phyloP scores from a whole-genome alignment of 1,140 invertebrate genomes.

The Lysiphlebus fabarum region DNA sequence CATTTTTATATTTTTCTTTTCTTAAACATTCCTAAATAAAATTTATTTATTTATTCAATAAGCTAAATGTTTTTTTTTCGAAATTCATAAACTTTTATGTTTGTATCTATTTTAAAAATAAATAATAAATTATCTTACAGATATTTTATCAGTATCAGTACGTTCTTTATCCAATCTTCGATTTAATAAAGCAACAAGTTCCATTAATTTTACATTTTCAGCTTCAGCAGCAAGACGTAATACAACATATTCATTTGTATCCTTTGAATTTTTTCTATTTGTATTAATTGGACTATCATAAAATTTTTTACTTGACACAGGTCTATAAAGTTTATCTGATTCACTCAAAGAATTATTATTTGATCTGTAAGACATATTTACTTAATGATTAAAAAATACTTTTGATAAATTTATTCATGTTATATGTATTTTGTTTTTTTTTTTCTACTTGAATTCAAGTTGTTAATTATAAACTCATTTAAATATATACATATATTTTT shows the following conservation, averaged over 20 bases:
- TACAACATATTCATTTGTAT: constrained; percentile 44
- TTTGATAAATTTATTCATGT: too few relatives aligned
- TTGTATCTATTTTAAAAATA: background rate
- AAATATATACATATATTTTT: too few relatives aligned
- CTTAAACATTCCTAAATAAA: constrained; percentile 41
- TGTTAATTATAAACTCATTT: too few relatives aligned
- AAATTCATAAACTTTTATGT: background rate
- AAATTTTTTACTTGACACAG: background rate
- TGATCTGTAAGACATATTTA: too few relatives aligned
- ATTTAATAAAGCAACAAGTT: constrained; percentile 54
- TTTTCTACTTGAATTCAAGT: too few relatives aligned
- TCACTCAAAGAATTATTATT: background rate
- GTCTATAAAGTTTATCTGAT: too few relatives aligned
- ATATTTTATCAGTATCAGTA: constrained; percentile 32
- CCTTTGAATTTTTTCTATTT: constrained; percentile 20
- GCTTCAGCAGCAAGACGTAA: constrained; percentile 55
- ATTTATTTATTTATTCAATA: background rate
- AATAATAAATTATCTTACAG: constrained; percentile 27
- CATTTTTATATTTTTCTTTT: constrained; percentile 38
- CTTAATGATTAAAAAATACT: too few relatives aligned
- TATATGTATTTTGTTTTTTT: too few relatives aligned
- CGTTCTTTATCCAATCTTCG: constrained; percentile 57
- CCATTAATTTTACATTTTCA: constrained; percentile 56
- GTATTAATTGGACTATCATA: background rate
- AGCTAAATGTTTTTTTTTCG: constrained; percentile 7